These are phyloP conservation scores for Acanthosepion esculentum DNA, from an alignment of 2,888 invertebrate species.

Conservation along the genomic window DNA sequence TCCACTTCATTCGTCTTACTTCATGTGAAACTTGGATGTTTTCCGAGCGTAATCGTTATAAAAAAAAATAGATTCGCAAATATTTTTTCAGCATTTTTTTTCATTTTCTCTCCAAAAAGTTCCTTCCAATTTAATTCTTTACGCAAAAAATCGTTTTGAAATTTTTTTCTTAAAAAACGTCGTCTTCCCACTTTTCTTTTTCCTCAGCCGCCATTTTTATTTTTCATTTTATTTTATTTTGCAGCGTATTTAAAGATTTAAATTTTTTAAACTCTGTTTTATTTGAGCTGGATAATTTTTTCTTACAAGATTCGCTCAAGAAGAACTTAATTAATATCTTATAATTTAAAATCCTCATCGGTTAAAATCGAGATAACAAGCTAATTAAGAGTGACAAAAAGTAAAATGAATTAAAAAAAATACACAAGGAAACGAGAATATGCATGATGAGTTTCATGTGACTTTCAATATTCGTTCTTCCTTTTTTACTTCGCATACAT, in stretches of 20 bases:
- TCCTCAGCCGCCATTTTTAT: background rate
- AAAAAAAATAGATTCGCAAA: background rate
- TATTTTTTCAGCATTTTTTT: background rate
- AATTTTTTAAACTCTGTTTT: background rate
- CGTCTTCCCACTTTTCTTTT: background rate
- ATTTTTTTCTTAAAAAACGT: background rate
- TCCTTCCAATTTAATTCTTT: background rate
- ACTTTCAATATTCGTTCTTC: background rate
- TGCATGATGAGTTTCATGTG: background rate
- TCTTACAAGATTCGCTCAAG: background rate
- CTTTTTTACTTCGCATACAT: background rate
- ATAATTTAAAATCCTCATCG: slow-evolving; percentile 22
- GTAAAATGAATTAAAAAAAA: background rate
- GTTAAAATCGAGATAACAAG: background rate
- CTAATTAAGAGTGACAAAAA: background rate
- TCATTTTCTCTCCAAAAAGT: background rate
- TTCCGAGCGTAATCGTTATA: background rate
- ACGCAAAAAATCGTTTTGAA: background rate
- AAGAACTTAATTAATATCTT: slow-evolving; percentile 23
- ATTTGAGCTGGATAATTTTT: slow-evolving; percentile 6
- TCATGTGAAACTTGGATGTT: background rate
- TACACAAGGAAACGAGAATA: background rate
- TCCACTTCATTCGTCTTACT: background rate
- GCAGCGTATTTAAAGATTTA: background rate
- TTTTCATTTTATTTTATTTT: background rate